Evolutionary conservation across 2,113 vertebrate genomes (phyloP), one percentile per base, ranked within the genome.

Genomic region (Myanophis thanlyinensis): DNA sequence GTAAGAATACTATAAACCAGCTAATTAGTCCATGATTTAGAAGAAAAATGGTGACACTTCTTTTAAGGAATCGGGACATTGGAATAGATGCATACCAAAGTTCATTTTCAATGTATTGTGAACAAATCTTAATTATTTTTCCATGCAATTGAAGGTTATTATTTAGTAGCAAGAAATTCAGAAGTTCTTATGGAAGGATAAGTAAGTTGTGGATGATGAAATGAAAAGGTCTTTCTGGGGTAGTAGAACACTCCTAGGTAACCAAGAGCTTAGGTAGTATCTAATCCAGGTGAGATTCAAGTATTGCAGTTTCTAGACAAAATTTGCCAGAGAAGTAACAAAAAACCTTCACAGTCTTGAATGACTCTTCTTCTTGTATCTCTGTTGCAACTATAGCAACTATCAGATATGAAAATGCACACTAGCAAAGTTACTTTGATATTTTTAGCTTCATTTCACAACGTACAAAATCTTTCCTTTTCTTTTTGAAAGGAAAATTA

Each of bases 401-500:
- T 92, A 89, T 59, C 46, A 86, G 62, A 89, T 80, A 46, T 80
- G 12, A 40, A n/a, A 94, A 93, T 85, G 48, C 48, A 95, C 85
- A 94, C 88, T 90, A 62, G 51, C 87, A 93, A 91, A 95, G 52
- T 89, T 88, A 54, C 91, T 88, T 5, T 48, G 3, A 0, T 96
- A 91, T 95, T 96, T 96, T 97, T 94, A 95, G 87, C 90, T 93
- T 85, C 85, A 18, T 96, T 73, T 91, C 91, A 90, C 48, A 87
- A 85, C 85, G 30, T 92, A 87, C 85, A 80, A 59, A 44, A 53
- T 85, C 27, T 62, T 54, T 91, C 94, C 94, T 94, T 94, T 85
- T 95, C 94, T 94, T 85, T 95, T 95, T 91, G 92, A 94, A 92
- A 89, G 30, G 90, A 53, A 52, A 22, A 90, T 93, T 94, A 93